These are phyloP conservation scores for Palythoa grandiflora DNA, from an alignment of 92 coral and sea anemone genomes.

Conservation along the genomic window DNA sequence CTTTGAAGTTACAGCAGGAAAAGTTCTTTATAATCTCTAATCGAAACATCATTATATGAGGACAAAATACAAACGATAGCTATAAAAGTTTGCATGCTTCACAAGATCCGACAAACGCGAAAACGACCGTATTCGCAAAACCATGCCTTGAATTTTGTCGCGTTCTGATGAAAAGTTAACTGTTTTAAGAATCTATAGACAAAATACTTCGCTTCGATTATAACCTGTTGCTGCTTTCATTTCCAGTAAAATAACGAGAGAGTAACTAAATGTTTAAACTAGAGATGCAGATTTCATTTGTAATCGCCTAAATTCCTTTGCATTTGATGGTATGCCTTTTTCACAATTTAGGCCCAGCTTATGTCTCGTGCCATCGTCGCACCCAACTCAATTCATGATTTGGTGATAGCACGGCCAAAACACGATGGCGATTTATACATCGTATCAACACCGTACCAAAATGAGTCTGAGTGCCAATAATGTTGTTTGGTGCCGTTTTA, in stretches of 20 bases:
- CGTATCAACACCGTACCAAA: no score
- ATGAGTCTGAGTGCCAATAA: no score
- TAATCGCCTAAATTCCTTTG: no score
- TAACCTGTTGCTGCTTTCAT: background rate
- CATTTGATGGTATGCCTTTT: no score
- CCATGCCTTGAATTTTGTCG: background rate
- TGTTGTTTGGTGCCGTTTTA: no score
- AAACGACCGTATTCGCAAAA: background rate
- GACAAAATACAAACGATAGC: background rate
- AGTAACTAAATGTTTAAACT: background rate
- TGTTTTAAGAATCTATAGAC: background rate
- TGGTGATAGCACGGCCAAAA: no score
- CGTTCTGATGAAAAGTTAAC: background rate
- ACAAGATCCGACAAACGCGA: background rate
- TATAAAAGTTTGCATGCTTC: background rate
- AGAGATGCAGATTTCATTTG: no score
- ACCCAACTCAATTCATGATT: no score
- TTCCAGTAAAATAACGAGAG: background rate
- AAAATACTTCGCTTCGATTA: conserved; percentile 12
- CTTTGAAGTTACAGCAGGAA: conserved; percentile 35
- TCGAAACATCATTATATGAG: background rate
- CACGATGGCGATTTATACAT: no score
- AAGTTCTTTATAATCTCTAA: background rate
- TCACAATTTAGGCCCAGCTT: no score
- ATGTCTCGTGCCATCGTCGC: no score